These are phyloP conservation scores for Hylaeus anthracinus DNA, from an alignment of 1,140 invertebrate genomes.

Conservation along the genomic window DNA sequence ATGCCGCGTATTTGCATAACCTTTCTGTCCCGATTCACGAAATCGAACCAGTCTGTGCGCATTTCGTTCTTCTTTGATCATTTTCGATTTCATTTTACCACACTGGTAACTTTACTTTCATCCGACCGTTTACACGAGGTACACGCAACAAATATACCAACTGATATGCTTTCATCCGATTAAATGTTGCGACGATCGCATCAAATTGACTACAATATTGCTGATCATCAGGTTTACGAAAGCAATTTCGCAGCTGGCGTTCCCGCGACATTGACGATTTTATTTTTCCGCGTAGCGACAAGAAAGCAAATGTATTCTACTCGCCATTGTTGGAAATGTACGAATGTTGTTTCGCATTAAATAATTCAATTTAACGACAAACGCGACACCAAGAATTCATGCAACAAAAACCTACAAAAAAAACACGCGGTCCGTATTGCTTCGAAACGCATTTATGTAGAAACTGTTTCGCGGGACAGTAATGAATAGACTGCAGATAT, in stretches of 20 bases:
- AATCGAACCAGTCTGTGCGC: slow-evolving; percentile 18
- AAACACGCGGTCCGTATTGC: no score
- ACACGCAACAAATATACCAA: slow-evolving; percentile 30
- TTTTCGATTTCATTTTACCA: slow-evolving; percentile 29
- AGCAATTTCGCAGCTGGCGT: slow-evolving; percentile 4
- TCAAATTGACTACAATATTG: slow-evolving; percentile 22
- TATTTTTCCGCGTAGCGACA: neutral
- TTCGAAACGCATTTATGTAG: no score
- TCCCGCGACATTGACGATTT: neutral
- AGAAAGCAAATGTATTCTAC: no score
- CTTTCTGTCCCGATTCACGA: slow-evolving; percentile 19
- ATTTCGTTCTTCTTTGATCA: slow-evolving; percentile 44
- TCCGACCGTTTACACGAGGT: neutral
- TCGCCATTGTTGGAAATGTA: neutral
- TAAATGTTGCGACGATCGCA: slow-evolving; percentile 37
- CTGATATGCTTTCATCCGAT: slow-evolving; percentile 6
- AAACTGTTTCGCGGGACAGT: no score
- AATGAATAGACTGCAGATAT: no score
- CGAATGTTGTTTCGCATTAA: slow-evolving; percentile 23
- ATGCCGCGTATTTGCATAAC: neutral
- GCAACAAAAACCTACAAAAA: no score
- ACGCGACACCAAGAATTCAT: no score
- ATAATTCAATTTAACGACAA: neutral
- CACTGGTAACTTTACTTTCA: slow-evolving; percentile 19
- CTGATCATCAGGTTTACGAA: neutral